Evolutionary conservation across 2,113 vertebrate genomes (phyloP).

Genomic region (Oncorhynchus clarkii): DNA sequence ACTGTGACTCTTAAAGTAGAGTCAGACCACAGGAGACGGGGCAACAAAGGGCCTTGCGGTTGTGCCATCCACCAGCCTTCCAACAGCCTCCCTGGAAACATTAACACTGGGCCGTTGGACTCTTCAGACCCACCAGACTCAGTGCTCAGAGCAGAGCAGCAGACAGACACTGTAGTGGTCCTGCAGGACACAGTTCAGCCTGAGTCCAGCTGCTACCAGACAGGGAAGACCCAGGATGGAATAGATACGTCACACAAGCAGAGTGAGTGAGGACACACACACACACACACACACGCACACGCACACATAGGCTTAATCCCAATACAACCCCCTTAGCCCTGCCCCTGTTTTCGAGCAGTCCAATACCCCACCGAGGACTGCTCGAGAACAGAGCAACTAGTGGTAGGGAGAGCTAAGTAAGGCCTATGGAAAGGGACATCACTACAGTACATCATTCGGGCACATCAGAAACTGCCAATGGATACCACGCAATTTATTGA

Average conservation of each 20-base stretch:
- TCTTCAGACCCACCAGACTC: too few species aligned
- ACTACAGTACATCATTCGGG: too few species aligned
- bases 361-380: too few species aligned
- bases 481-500: too few species aligned
- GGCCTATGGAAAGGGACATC: too few species aligned
- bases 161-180: not conserved
- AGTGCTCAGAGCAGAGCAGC: too few species aligned
- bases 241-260: not conserved
- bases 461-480: too few species aligned
- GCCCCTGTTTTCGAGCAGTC: too few species aligned
- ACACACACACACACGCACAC: slow-evolving; percentile 2
- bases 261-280: slow-evolving; percentile 1
- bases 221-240: not conserved
- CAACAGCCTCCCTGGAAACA: not conserved
- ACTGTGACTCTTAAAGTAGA: not conserved
- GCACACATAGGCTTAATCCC: too few species aligned
- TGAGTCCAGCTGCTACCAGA: slow-evolving; percentile 1
- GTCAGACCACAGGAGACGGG: not conserved
- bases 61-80: not conserved
- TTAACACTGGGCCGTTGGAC: not conserved
- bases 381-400: too few species aligned
- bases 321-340: too few species aligned
- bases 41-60: not conserved
- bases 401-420: too few species aligned
- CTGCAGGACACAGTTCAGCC: not conserved